A percentile compares a stretch with the other conserved stretches of the same genome.
Evolutionary conservation across 2,797 vertebrate species (phyloP).

Genomic region (Manis javanica): DNA sequence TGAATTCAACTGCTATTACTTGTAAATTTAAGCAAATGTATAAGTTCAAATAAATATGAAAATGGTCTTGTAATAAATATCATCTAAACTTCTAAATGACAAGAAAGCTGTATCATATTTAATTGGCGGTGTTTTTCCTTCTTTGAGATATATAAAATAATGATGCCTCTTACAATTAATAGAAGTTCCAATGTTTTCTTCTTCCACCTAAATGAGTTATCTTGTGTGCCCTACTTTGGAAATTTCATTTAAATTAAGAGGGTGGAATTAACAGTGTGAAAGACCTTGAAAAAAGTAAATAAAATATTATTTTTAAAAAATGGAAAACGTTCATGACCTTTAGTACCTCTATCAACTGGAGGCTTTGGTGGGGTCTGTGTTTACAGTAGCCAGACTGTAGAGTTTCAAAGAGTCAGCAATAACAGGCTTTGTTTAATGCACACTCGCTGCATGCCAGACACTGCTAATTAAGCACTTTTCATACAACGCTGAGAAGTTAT

Average conservation of each 20-base stretch:
- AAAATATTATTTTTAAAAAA: background rate
- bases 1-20: background rate
- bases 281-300: slow-evolving; percentile 19
- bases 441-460: background rate
- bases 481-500: background rate
- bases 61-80: background rate
- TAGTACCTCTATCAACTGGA: background rate
- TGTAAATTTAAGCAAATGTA: slow-evolving; percentile 25
- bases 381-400: background rate
- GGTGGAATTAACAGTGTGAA: background rate
- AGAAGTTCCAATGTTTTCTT: background rate
- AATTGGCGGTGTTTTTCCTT: background rate
- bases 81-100: background rate
- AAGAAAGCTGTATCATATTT: background rate
- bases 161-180: background rate
- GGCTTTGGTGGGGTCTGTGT: background rate
- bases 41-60: background rate
- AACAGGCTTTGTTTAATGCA: background rate
- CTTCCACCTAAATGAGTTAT: background rate
- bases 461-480: background rate
- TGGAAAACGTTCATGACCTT: background rate
- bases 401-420: background rate
- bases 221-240: background rate
- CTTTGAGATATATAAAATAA: background rate
- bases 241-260: background rate